phyloP scores from a whole-genome alignment of 2,113 vertebrate genomes.

The Antennarius striatus region DNA sequence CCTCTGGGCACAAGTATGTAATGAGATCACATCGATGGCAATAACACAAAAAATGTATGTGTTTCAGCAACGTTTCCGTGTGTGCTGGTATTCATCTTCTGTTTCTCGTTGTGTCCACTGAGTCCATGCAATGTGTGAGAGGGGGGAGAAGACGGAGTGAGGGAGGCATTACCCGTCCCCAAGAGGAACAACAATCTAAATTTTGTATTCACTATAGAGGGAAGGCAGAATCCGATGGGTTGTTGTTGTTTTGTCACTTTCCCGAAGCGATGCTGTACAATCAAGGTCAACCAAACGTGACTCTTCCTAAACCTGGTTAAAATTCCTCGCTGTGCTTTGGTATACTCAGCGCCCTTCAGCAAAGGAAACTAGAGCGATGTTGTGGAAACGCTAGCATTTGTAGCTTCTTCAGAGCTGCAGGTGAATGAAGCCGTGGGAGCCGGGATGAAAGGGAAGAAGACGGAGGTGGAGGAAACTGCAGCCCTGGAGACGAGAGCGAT shows the following conservation, averaged over 20 bases:
- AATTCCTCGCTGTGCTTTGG: constrained; percentile 24
- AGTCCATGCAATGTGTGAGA: constrained; percentile 45
- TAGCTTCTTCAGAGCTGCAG: constrained; percentile 9
- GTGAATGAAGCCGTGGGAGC: constrained; percentile 28
- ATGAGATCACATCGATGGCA: constrained; percentile 41
- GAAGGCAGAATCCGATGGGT: not conserved
- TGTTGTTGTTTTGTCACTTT: constrained; percentile 38
- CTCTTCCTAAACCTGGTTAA: constrained; percentile 36
- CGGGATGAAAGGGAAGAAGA: not conserved
- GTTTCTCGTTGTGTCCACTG: constrained; percentile 53
- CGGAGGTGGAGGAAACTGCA: constrained; percentile 2
- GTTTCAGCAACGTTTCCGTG: constrained; percentile 10
- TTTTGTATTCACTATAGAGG: constrained; percentile 9
- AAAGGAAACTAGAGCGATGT: constrained; percentile 33
- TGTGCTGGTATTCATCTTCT: constrained; percentile 31
- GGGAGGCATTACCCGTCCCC: not conserved
- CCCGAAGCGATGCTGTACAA: not conserved
- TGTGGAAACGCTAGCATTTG: constrained; percentile 29
- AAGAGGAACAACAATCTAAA: constrained; percentile 37
- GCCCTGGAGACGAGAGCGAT: constrained; percentile 6
- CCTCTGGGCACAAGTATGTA: constrained; percentile 61
- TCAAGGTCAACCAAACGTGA: constrained; percentile 44
- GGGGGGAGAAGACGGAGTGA: not conserved
- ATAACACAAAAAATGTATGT: constrained; percentile 4
- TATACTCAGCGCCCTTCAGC: constrained; percentile 45